Evolutionary conservation across 2,113 vertebrate genomes (phyloP).

Genomic region (Serilophus lunatus): DNA sequence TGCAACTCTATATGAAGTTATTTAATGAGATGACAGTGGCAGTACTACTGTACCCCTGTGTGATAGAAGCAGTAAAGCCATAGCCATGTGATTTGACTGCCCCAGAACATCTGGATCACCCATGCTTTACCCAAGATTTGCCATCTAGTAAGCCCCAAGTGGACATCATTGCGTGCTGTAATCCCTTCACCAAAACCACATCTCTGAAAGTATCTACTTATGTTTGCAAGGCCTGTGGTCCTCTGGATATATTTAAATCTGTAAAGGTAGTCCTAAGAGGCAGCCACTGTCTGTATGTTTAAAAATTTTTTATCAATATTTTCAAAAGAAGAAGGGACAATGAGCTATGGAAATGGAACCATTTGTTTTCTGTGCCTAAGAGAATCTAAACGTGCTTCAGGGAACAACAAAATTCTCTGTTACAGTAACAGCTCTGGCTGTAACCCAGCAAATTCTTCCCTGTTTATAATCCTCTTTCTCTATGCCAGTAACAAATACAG

Average conservation of each 20-base stretch:
- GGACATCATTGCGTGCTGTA: not conserved
- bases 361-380: not conserved
- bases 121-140: not conserved
- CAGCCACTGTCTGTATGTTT: not conserved
- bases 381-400: not conserved
- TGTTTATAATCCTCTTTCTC: not conserved
- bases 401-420: not conserved
- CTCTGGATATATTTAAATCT: not conserved
- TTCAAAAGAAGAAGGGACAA: not conserved
- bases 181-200: not conserved
- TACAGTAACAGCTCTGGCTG: not conserved
- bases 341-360: not conserved
- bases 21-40: not conserved
- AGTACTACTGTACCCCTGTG: not conserved
- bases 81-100: not conserved
- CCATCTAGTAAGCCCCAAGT: not conserved
- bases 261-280: not conserved
- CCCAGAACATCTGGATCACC: not conserved
- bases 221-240: not conserved
- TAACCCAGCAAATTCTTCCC: not conserved
- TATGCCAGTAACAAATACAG: not conserved
- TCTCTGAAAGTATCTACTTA: not conserved
- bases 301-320: not conserved
- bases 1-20: not conserved
- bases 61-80: not conserved